Base-by-base conservation (phyloP, 2,113 vertebrate species). In the Dipodomys spectabilis region DNA sequence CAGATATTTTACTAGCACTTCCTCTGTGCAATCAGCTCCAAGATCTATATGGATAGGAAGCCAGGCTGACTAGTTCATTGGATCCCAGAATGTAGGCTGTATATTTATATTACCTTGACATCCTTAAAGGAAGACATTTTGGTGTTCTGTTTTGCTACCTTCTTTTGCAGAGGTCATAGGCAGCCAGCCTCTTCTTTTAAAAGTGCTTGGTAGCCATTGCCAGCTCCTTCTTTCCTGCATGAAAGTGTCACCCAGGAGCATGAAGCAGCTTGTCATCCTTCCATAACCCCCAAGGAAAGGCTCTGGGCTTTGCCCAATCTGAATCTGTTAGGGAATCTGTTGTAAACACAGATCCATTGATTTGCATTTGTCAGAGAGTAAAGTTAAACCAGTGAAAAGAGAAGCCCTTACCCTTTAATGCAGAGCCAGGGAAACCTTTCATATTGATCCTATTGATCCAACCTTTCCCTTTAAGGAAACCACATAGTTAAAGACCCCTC, bases 401-500 rank as follows among this genome's bases (percentile, higher is more conserved):
- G 96, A 97, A 97, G 95, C 97, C 97, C 96, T 98, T 98, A 96
- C 95, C 97, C 96, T 97, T 98, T 98, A 98, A 98, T 98, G 97
- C 97, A 98, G 98, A 97, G 96, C 97, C 96, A 98, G 98, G 98
- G 98, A 98, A 98, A 98, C 97, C 98, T 98, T 97, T 97, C 84
- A 91, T 97, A 99, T 99, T 96, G 98, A 99, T 99, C 97, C 83
- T 44, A 98, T 98, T 98, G 99, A 99, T 98, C 98, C 97, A 96
- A 96, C 97, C 98, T 98, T 98, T 98, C 98, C 98, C 98, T 98
- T 98, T 98, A 98, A 98, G 98, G 98, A 98, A 97, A 98, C 98
- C 97, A 97, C 98, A 98, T 97, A 96, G 97, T 98, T 98, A 98
- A 97, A 98, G 97, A 98, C 97, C 96, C 97, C 97, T 57, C 95